Conservation (phyloP, 1,140 invertebrate genomes). For the Bombus turneri region DNA sequence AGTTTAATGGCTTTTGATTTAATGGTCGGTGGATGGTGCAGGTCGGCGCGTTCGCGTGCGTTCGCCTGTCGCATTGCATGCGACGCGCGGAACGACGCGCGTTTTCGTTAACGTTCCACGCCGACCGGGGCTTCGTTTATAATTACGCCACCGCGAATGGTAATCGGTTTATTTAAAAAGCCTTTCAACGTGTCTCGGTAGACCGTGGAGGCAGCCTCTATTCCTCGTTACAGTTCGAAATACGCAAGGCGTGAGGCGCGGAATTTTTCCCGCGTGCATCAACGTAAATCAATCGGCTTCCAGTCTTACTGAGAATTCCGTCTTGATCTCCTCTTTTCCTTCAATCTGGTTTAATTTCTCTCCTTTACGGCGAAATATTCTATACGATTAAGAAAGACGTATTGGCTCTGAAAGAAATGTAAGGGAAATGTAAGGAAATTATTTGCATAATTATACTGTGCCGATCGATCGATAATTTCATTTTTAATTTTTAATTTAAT, state of each 20-base stretch:
- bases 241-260: background rate
- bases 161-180: constrained; percentile 67
- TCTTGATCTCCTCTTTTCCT: background rate
- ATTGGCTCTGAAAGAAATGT: too few relatives aligned
- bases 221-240: constrained; percentile 16
- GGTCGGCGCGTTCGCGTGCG: constrained; percentile 8
- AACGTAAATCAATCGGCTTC: background rate
- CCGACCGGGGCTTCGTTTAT: constrained; percentile 45
- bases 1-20: constrained; percentile 67
- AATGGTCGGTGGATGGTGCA: constrained; percentile 52
- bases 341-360: background rate
- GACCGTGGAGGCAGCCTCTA: background rate
- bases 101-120: constrained; percentile 48
- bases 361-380: background rate
- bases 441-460: too few relatives aligned
- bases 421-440: too few relatives aligned
- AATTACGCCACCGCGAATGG: constrained; percentile 59
- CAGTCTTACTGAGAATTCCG: too few relatives aligned
- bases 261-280: too few relatives aligned
- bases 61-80: constrained; percentile 64
- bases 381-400: background rate
- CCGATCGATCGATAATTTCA: too few relatives aligned
- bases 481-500: too few relatives aligned
- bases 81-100: constrained; percentile 56
- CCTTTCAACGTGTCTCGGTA: constrained; percentile 11